Evolutionary conservation across 1,140 invertebrate species (phyloP).

Genomic region (Pseudoatta argentina): DNA sequence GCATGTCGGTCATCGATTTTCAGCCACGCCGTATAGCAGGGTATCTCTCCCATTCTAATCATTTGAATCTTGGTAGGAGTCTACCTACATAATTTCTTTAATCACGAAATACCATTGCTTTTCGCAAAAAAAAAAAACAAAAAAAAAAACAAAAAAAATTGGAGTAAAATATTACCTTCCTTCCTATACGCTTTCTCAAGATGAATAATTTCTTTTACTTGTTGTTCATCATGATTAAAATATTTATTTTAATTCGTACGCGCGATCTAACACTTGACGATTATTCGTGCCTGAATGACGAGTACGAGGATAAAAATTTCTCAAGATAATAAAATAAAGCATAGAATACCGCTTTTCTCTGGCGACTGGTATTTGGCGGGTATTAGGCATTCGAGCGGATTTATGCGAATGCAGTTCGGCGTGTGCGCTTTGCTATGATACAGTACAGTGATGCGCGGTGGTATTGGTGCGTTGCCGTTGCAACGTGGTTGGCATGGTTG

Average conservation of each 20-base stretch:
- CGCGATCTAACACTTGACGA: too few relatives aligned
- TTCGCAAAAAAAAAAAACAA: neutral
- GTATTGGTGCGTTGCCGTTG: constrained; percentile 72
- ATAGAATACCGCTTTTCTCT: constrained; percentile 52
- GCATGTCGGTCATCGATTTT: constrained; percentile 60
- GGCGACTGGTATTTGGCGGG: constrained; percentile 48
- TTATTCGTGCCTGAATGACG: neutral
- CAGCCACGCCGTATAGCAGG: neutral
- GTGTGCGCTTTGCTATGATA: constrained; percentile 66
- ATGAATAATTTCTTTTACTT: neutral
- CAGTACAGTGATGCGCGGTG: constrained; percentile 47
- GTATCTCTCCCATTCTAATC: constrained; percentile 20
- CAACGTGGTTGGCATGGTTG: constrained; percentile 73
- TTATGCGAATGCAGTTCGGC: constrained; percentile 71
- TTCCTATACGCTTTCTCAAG: neutral
- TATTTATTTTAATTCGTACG: neutral
- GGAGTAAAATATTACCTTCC: neutral
- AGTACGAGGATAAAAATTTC: neutral
- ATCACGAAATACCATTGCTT: neutral
- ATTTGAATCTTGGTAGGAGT: neutral
- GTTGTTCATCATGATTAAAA: neutral
- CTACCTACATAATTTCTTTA: too few relatives aligned
- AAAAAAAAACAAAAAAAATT: neutral
- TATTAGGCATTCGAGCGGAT: constrained; percentile 70
- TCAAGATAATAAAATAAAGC: constrained; percentile 56